phyloP scores from a whole-genome alignment of 2,888 invertebrate genomes.

The Meliscaeva auricollis region DNA sequence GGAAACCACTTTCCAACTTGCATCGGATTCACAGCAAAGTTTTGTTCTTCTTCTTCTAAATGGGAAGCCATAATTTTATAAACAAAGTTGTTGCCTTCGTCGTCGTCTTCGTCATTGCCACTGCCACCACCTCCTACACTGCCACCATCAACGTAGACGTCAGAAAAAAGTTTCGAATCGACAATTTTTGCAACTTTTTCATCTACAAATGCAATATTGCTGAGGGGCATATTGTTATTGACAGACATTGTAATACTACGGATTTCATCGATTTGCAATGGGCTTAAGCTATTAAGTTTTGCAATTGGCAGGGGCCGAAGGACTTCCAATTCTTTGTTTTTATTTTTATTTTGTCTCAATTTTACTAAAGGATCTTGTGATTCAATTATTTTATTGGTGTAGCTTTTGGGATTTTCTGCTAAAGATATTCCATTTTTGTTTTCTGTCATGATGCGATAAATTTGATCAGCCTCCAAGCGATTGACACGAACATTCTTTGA shows the following conservation, averaged over 20 bases:
- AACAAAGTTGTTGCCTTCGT: background rate
- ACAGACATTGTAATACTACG: slow-evolving; percentile 6
- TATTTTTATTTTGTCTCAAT: slow-evolving; percentile 32
- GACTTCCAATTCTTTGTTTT: slow-evolving; percentile 43
- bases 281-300: slow-evolving; percentile 43
- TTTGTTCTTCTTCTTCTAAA: slow-evolving; percentile 15
- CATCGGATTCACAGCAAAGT: slow-evolving; percentile 50
- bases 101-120: no score
- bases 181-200: slow-evolving; percentile 9
- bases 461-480: slow-evolving; percentile 31
- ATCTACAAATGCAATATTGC: slow-evolving; percentile 47
- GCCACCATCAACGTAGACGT: no score
- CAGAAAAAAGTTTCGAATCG: slow-evolving; percentile 1
- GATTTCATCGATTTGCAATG: slow-evolving; percentile 38
- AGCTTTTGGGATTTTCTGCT: slow-evolving; percentile 38
- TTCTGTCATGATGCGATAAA: slow-evolving; percentile 49
- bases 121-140: background rate
- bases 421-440: slow-evolving; percentile 38
- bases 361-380: slow-evolving; percentile 13
- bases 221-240: slow-evolving; percentile 29
- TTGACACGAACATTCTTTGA: background rate
- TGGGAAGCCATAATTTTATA: slow-evolving; percentile 41
- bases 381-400: slow-evolving; percentile 55
- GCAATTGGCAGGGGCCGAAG: slow-evolving; percentile 25
- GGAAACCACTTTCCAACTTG: slow-evolving; percentile 63